Percentiles rank a stretch among this genome's conserved stretches.
phyloP scores from a whole-genome alignment of 2,113 vertebrate species.

The Stomatorhinus ivindoensis region DNA sequence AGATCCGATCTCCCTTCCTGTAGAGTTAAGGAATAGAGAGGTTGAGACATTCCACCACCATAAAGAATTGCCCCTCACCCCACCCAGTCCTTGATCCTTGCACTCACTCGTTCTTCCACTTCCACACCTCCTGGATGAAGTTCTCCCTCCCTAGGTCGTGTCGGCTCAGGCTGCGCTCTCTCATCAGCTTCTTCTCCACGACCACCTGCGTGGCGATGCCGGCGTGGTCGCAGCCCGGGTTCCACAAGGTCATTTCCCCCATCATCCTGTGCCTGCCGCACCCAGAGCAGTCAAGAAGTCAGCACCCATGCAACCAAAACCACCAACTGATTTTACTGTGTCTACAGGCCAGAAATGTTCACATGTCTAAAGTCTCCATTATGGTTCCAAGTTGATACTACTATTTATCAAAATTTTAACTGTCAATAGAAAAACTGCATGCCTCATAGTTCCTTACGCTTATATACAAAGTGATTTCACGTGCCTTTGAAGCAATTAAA shows the following conservation, averaged over 20 bases:
- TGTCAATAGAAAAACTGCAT: too few species aligned
- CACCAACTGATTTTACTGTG: neutral
- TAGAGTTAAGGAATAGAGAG: neutral
- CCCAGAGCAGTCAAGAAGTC: neutral
- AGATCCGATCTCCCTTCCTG: constrained; percentile 87
- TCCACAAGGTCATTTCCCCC: constrained; percentile 82
- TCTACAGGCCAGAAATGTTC: neutral
- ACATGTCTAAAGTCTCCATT: too few species aligned
- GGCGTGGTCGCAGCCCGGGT: constrained; percentile 85
- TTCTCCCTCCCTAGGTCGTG: constrained; percentile 78
- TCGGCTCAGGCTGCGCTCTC: constrained; percentile 65
- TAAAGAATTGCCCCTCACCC: too few species aligned
- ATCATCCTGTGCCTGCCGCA: constrained; percentile 77
- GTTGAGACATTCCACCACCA: neutral
- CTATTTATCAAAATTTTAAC: too few species aligned
- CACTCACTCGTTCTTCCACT: constrained; percentile 87
- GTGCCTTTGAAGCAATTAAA: too few species aligned
- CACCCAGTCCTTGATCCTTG: neutral
- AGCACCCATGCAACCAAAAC: neutral
- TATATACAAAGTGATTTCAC: too few species aligned
- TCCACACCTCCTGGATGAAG: constrained; percentile 80
- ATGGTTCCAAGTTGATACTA: too few species aligned
- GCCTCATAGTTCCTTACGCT: too few species aligned
- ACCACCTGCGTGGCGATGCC: constrained; percentile 91
- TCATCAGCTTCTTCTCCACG: constrained; percentile 84